These are phyloP conservation scores for Helleia helle DNA, from an alignment of 2,888 invertebrate genomes.

Conservation along the genomic window DNA sequence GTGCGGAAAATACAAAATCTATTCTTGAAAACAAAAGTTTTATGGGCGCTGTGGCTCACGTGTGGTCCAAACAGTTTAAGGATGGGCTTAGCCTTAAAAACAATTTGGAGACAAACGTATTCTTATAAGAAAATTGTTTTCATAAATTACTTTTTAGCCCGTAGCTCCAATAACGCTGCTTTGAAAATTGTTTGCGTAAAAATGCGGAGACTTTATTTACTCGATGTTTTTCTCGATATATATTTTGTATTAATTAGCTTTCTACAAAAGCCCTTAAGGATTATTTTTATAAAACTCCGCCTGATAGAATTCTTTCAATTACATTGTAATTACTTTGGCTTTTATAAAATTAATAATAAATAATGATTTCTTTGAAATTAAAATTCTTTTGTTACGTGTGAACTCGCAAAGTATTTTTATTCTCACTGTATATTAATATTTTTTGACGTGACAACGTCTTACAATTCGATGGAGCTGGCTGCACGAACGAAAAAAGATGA, in stretches of 20 bases:
- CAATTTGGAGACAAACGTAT: not conserved
- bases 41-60: constrained; percentile 60
- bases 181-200: constrained; percentile 5
- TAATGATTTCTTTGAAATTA: not conserved
- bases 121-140: constrained; percentile 4
- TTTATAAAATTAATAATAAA: not conserved
- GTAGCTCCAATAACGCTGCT: constrained; percentile 2
- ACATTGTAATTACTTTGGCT: not conserved
- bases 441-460: too few relatives aligned
- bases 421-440: too few relatives aligned
- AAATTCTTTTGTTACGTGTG: not conserved
- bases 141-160: constrained; percentile 7
- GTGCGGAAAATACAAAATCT: constrained; percentile 47
- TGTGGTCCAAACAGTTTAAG: constrained; percentile 38
- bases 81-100: not conserved
- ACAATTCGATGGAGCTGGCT: too few relatives aligned
- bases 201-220: constrained; percentile 2
- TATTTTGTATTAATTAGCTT: constrained; percentile 5
- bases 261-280: not conserved
- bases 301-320: not conserved
- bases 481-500: too few relatives aligned
- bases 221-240: not conserved
- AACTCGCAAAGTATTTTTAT: too few relatives aligned
- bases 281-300: not conserved
- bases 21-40: constrained; percentile 55